Base-by-base conservation (phyloP, 2,797 vertebrate species). In the Antrozous pallidus region DNA sequence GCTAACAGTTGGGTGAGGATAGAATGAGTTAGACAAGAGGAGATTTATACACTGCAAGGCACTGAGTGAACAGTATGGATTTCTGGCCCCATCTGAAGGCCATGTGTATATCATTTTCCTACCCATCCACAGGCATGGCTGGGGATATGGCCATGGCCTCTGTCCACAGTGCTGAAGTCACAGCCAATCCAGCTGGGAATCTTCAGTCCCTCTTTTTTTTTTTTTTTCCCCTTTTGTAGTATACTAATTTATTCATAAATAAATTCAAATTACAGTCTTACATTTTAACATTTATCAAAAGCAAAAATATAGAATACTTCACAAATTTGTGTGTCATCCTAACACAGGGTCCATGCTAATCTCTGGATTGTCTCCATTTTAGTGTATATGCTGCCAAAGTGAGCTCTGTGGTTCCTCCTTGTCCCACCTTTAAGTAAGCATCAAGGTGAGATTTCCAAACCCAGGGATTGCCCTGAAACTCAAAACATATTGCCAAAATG, bases 141-240 rank as follows among this genome's bases (percentile, higher is more conserved):
- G 1, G 6, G 78, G 78, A 26, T n/a, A 20, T 18, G 0, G 0
- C 74, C 82, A 31, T 92, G 74, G 80, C 51, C 94, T 97, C 95
- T 97, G 96, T 97, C 97, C 97, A 95, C 81, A 97, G 96, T 96
- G 93, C 96, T 95, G 96, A 97, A 97, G 87, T 94, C 81, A 83
- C 88, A 93, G 77, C 78, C 51, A 47, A 91, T 33, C 16, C 65
- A 6, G 33, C 28, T 54, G 61, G 40, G 31, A 80, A 61, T 58
- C 28, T 75, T 80, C 77, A 11, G 61, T 61, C n/a, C 40, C n/a
- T 56, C 45, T 47, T 51, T 45, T 47, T 31, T 6, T 22, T 26
- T 83, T 51, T 31, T 17, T 14, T 51, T 61, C 61, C 3, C 11
- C 61, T 3, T 63, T 75, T 75, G 80, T 56, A 42, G 83, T 38